Conservation (phyloP, 2,113 vertebrate species). For the Smithornis capensis region DNA sequence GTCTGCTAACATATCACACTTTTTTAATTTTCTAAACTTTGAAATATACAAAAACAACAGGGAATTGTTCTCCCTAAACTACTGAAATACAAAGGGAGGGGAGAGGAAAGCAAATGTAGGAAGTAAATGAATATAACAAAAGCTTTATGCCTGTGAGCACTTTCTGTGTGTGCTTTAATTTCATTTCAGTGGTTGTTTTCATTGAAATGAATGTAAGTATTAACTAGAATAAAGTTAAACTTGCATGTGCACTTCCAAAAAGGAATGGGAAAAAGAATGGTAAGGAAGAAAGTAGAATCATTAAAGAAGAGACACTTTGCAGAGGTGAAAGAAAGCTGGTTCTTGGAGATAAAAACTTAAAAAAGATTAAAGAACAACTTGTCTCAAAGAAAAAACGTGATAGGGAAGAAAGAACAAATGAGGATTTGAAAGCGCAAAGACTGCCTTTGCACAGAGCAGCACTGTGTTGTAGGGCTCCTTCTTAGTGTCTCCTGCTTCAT, state of each 20-base stretch:
- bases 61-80: background rate
- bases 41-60: background rate
- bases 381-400: background rate
- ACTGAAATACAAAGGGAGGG: background rate
- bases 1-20: background rate
- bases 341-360: conserved; percentile 58
- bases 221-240: conserved; percentile 11
- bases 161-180: conserved; percentile 16
- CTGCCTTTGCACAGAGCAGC: background rate
- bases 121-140: conserved; percentile 8
- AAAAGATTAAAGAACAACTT: conserved; percentile 34
- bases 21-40: background rate
- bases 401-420: background rate
- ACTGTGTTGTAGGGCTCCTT: background rate
- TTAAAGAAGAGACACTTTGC: conserved; percentile 3
- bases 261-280: background rate
- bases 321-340: conserved; percentile 60
- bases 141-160: background rate
- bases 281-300: background rate
- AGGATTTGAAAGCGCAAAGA: background rate
- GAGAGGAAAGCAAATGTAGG: background rate
- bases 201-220: background rate
- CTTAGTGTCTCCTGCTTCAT: background rate
- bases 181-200: background rate
- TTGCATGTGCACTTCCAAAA: background rate